Evolutionary conservation across 2,888 invertebrate species (phyloP).

Genomic region (Subacronicta megacephala): DNA sequence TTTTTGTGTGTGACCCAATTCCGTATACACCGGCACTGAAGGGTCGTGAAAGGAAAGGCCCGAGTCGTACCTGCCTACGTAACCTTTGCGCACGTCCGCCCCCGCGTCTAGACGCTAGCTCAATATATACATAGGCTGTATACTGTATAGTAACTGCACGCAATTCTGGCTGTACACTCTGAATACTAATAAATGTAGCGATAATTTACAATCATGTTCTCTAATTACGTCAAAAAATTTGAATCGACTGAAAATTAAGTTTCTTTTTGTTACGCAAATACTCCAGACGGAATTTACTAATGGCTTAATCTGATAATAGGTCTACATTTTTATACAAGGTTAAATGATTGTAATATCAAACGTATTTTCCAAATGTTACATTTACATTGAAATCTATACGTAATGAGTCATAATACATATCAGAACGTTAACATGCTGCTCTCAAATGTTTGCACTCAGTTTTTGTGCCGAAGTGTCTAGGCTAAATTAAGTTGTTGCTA

Average conservation of each 20-base stretch:
- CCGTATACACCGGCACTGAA: conserved; percentile 54
- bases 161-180: conserved; percentile 41
- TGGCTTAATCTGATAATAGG: too few species aligned
- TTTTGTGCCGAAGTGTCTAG: conserved; percentile 37
- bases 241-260: not conserved
- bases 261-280: not conserved
- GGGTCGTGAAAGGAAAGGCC: conserved; percentile 63
- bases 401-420: conserved; percentile 29
- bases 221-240: conserved; percentile 1
- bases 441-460: conserved; percentile 22
- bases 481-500: conserved; percentile 27
- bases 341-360: conserved; percentile 20
- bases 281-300: not conserved
- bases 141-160: conserved; percentile 54
- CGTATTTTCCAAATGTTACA: conserved; percentile 18
- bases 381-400: conserved; percentile 1
- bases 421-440: conserved; percentile 23
- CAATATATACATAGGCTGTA: conserved; percentile 55
- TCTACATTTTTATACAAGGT: conserved; percentile 12
- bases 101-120: conserved; percentile 77
- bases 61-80: conserved; percentile 56
- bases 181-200: conserved; percentile 27
- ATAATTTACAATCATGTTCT: conserved; percentile 19
- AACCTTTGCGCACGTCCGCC: conserved; percentile 73
- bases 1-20: conserved; percentile 63